These are phyloP conservation scores for Ommatoiulus sabulosus DNA, from an alignment of 2,888 invertebrate species.

Conservation along the genomic window DNA sequence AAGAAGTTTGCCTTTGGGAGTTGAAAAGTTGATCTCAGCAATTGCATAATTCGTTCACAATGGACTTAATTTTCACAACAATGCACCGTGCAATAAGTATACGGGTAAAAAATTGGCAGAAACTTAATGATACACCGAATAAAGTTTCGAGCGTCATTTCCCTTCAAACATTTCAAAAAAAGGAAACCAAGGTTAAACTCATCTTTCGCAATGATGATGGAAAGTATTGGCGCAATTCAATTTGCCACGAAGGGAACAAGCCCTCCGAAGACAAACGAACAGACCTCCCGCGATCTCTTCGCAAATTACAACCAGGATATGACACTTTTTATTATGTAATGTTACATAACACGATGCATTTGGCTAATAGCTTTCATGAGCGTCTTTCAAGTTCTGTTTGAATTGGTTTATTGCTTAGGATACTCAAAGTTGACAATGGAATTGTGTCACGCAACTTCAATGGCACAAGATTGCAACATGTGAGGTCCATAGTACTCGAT, in stretches of 20 bases:
- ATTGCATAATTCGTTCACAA: background rate
- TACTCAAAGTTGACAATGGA: background rate
- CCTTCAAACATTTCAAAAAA: background rate
- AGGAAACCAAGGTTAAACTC: background rate
- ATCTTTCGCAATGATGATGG: constrained; percentile 28
- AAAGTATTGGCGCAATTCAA: constrained; percentile 19
- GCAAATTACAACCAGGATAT: constrained; percentile 29
- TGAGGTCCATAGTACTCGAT: no score
- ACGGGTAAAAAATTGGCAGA: background rate
- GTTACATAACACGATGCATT: constrained; percentile 7
- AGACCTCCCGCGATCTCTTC: background rate
- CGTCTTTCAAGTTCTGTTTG: background rate
- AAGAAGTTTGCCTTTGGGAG: no score
- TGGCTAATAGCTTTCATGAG: background rate
- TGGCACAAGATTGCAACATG: no score
- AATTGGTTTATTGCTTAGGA: background rate
- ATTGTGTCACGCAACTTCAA: background rate
- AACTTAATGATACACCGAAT: background rate
- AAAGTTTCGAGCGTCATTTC: background rate
- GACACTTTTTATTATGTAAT: constrained; percentile 23
- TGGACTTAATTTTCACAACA: background rate
- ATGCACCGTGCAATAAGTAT: background rate
- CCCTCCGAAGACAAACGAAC: background rate
- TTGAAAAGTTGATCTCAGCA: background rate
- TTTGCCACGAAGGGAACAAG: background rate